phyloP scores from a whole-genome alignment of 2,888 invertebrate genomes.

The Eurytoma adleriae region DNA sequence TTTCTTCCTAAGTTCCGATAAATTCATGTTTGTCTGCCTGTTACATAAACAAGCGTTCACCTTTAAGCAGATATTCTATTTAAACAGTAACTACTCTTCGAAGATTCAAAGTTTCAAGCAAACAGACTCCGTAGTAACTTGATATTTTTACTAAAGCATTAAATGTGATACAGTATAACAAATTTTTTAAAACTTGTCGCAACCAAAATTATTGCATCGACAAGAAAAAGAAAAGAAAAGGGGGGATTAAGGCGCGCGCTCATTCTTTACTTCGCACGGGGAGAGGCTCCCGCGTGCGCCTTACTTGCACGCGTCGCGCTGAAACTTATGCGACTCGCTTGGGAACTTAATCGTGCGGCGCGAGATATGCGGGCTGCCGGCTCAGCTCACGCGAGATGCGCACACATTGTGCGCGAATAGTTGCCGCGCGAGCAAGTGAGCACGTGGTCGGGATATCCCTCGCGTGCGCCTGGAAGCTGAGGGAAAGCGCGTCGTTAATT shows the following conservation, averaged over 20 bases:
- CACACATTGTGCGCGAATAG: constrained; percentile 20
- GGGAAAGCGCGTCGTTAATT: constrained; percentile 10
- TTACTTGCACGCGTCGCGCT: constrained; percentile 15
- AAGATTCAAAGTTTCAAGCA: too few relatives aligned
- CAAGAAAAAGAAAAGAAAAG: too few relatives aligned
- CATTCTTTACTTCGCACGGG: neutral
- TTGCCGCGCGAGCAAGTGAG: constrained; percentile 8
- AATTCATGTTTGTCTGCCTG: too few relatives aligned
- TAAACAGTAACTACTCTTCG: too few relatives aligned
- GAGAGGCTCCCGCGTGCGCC: neutral
- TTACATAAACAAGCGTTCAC: too few relatives aligned
- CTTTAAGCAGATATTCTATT: too few relatives aligned
- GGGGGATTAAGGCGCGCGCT: constrained; percentile 8
- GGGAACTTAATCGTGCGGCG: constrained; percentile 67
- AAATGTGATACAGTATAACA: too few relatives aligned
- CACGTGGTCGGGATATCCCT: neutral
- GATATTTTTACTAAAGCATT: too few relatives aligned
- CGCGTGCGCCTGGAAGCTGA: neutral
- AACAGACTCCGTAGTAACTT: too few relatives aligned
- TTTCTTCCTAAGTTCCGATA: too few relatives aligned
- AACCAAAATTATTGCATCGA: too few relatives aligned
- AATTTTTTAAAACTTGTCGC: too few relatives aligned
- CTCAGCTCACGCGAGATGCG: constrained; percentile 25
- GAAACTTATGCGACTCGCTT: constrained; percentile 52
- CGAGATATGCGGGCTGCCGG: constrained; percentile 64